Base-by-base conservation (phyloP, 1,140 invertebrate genomes). In the Rhagoletis zephyria region DNA sequence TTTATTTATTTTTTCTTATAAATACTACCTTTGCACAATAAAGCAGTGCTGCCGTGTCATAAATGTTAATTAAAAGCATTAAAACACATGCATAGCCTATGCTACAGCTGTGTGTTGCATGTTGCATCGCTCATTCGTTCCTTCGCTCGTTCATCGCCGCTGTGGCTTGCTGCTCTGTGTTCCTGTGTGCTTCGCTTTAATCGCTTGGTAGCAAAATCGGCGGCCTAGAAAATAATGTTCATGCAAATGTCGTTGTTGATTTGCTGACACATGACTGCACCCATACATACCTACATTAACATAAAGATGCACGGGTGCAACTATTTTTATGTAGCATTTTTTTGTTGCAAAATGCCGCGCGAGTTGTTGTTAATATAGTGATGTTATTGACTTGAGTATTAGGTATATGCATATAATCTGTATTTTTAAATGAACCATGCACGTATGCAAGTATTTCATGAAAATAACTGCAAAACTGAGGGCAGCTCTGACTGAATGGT, bases 191-290 rank as follows among this genome's bases (percentile, higher is more conserved):
- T 60, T 30, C 10, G 40, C 30, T 70, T 48, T 74, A 74, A 74
- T 74, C 40, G 40, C 42, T 48, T 6, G 67, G 42, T 42, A 5
- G 74, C 74, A 81, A n/a, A 45, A 56, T 81, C 48, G 16, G n/a
- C n/a, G 19, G 74, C 48, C 74, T 81, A 81, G 74, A 81, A 81
- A 56, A 81, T 81, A 81, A 81, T 81, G 48, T 19, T 81, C 45
- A 81, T 81, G 74, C 74, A 81, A 81, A 81, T 51, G n/a, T 48
- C n/a, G 48, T 81, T 51, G 74, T 56, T 51, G 74, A 81, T 81
- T 81, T 51, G 48, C 48, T 81, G 48, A 81, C 74, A 81, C 74
- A 56, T 56, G 48, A 81, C 74, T 81, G 74, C 74, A 81, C 74
- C 74, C 74, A 81, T 7, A 19, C 48, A 81, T 56, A 30, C 30